phyloP scores from a whole-genome alignment of 2,113 vertebrate species.

The Mohoua ochrocephala region DNA sequence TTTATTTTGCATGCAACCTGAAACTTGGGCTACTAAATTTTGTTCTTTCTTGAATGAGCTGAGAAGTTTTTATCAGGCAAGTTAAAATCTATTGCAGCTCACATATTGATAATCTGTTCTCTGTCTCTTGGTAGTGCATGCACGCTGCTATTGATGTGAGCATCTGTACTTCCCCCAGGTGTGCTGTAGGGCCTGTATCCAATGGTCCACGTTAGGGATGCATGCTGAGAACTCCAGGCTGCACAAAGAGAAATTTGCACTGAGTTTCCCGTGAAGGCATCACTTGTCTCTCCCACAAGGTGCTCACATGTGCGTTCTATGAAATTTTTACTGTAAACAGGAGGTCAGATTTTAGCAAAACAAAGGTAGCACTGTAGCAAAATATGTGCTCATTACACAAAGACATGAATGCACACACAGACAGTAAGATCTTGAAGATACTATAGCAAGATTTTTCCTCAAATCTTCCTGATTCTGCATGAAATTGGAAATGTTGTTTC shows the following conservation, averaged over 20 bases:
- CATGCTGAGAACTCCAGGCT: neutral
- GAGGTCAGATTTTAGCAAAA: neutral
- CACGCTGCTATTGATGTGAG: neutral
- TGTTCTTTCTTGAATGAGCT: neutral
- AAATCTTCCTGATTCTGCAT: neutral
- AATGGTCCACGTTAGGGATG: neutral
- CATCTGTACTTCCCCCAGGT: neutral
- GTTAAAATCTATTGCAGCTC: neutral
- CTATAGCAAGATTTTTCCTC: neutral
- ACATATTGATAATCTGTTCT: neutral
- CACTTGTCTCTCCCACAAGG: neutral
- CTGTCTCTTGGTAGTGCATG: neutral
- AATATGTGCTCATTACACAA: neutral
- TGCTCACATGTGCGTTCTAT: neutral
- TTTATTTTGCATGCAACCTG: neutral
- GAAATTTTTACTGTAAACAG: neutral
- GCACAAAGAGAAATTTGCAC: neutral
- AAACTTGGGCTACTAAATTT: neutral
- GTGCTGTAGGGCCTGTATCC: neutral
- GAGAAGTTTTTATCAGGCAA: neutral
- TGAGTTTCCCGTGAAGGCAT: neutral
- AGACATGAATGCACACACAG: neutral
- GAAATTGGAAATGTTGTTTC: neutral
- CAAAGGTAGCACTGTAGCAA: neutral
- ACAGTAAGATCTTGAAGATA: neutral